Conservation (phyloP, 2,888 invertebrate genomes). For the Euproctis similis region DNA sequence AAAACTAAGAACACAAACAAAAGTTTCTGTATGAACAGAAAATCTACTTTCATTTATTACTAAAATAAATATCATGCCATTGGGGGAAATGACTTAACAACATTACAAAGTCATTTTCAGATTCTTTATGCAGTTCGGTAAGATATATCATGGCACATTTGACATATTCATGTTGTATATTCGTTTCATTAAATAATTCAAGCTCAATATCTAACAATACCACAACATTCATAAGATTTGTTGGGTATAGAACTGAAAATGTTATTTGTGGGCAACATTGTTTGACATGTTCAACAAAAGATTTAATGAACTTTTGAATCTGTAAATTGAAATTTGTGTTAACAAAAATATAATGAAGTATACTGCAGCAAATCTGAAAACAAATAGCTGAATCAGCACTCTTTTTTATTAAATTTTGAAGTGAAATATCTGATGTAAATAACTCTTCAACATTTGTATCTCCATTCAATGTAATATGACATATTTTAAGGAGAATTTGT, state of each 20-base stretch:
- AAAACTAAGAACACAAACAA: too few relatives aligned
- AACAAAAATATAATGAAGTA: slow-evolving; percentile 49
- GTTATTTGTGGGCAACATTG: slow-evolving; percentile 16
- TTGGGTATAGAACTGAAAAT: slow-evolving; percentile 42
- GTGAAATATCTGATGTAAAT: slow-evolving; percentile 19
- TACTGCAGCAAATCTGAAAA: slow-evolving; percentile 49
- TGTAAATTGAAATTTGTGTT: slow-evolving; percentile 37
- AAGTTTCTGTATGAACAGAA: too few relatives aligned
- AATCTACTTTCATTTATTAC: not conserved
- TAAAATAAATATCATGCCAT: slow-evolving; percentile 54
- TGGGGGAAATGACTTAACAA: slow-evolving; percentile 55
- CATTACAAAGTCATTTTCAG: slow-evolving; percentile 46
- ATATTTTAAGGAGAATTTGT: slow-evolving; percentile 31
- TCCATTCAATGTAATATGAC: slow-evolving; percentile 26
- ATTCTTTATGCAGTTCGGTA: slow-evolving; percentile 27
- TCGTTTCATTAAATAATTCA: slow-evolving; percentile 19
- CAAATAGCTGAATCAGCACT: slow-evolving; percentile 43
- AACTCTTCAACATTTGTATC: slow-evolving; percentile 22
- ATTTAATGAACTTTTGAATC: slow-evolving; percentile 36
- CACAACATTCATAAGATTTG: slow-evolving; percentile 32
- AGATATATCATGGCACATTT: slow-evolving; percentile 31
- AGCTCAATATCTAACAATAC: slow-evolving; percentile 47
- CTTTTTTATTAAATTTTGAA: slow-evolving; percentile 32
- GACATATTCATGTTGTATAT: slow-evolving; percentile 27
- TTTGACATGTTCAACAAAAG: slow-evolving; percentile 40